Evolutionary conservation across 2,888 invertebrate species (phyloP).

Genomic region (Augochlorella aurata): DNA sequence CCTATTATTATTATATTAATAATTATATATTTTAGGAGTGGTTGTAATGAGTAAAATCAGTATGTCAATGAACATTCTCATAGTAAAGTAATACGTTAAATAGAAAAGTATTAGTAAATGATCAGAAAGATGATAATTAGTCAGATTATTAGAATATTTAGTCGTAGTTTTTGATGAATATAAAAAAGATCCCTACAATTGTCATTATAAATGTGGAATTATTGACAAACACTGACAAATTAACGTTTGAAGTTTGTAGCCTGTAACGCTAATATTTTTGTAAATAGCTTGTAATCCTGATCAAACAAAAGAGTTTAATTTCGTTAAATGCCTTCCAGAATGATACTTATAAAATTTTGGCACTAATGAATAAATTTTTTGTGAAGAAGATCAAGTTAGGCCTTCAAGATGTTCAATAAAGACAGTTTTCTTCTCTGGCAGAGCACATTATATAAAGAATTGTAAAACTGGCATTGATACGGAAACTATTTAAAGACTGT

Average conservation of each 20-base stretch:
- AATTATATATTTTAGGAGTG: background rate
- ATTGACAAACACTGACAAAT: background rate
- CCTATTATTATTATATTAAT: background rate
- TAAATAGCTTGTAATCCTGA: too few relatives aligned
- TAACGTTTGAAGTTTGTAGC: background rate
- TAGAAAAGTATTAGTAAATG: background rate
- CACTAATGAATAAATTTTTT: background rate
- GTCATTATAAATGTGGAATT: background rate
- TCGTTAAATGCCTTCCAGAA: too few relatives aligned
- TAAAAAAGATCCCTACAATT: background rate
- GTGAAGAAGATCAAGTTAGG: background rate
- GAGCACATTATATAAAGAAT: background rate
- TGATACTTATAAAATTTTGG: too few relatives aligned
- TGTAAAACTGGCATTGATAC: background rate
- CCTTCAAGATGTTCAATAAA: background rate
- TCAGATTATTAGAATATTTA: background rate
- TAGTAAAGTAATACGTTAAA: background rate
- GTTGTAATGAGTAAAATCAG: background rate
- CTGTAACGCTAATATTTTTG: background rate
- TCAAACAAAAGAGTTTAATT: too few relatives aligned
- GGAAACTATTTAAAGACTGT: background rate
- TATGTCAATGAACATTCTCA: background rate
- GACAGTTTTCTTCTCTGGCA: background rate
- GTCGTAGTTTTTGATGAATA: background rate
- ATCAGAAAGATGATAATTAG: background rate